Base-by-base conservation (phyloP, 2,888 invertebrate species). In the Drosophila multiciliata region DNA sequence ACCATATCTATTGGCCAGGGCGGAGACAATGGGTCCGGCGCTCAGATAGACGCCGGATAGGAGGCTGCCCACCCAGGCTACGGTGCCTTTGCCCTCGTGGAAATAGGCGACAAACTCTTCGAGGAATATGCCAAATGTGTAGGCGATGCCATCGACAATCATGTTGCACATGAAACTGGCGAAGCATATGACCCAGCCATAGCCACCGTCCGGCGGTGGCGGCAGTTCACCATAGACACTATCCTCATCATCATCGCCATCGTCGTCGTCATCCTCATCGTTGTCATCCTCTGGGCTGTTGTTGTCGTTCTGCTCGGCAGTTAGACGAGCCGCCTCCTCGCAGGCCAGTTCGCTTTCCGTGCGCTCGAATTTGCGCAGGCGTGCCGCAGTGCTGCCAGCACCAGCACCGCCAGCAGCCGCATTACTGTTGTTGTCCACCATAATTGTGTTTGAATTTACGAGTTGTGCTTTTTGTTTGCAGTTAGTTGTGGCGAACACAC, bases 131-230 rank as follows among this genome's bases (percentile, higher is more conserved):
- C 99, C 99, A 93, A 99, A 99, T 9, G 99, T 98, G 93, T 99
- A 99, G n/a, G 98, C 98, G 77, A 99, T 98, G 86, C 98, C 99
- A 93, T 99, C 99, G 66, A 99, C 98, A 86, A 99, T 97, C 94
- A 99, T 95, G 95, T 99, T 99, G 94, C 98, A 98, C 96, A 99
- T 96, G 93, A 99, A 99, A 52, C 98, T 98, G 62, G 98, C 98
- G 90, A 98, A 96, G 63, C 99, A 99, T 91, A 99, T 97, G 91
- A 99, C 96, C 97, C 97, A 97, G 42, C 97, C 97, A 92, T 96
- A 97, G 59, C 98, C 98, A 79, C 97, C 97, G 93, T 97, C 97
- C 45, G 97, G 97, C 61, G 97, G 97, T 64, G 97, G 97, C 29
- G 97, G 97, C 75, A 97, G 94, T 84, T 96, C 96, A 82, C 95